These are phyloP conservation scores for Oscheius sp. DNA, from an alignment of 2,888 invertebrate genomes.

Conservation along the genomic window DNA sequence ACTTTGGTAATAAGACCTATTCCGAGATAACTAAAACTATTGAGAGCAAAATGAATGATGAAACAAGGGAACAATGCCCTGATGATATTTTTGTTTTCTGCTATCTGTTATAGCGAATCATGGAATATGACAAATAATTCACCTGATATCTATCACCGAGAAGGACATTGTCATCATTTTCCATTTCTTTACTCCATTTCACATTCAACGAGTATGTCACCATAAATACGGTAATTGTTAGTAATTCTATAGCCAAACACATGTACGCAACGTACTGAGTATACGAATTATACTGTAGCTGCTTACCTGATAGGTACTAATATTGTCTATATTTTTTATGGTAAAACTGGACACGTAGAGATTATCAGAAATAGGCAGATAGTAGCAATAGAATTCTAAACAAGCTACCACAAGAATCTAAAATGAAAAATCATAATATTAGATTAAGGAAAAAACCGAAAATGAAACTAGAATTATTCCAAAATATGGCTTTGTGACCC, in stretches of 20 bases:
- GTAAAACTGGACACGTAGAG: not conserved
- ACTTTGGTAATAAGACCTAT: not conserved
- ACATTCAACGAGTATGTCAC: not conserved
- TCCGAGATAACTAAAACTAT: conserved; percentile 4
- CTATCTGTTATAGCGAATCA: not conserved
- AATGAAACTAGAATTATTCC: not conserved
- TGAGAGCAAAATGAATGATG: not conserved
- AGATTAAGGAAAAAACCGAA: not conserved
- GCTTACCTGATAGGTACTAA: not conserved
- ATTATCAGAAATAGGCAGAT: not conserved
- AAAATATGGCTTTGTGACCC: conserved; percentile 1
- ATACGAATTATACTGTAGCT: not conserved
- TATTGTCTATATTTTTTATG: not conserved
- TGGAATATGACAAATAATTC: too few species aligned
- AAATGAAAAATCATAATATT: not conserved
- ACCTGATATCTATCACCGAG: conserved; percentile 12
- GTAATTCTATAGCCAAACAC: not conserved
- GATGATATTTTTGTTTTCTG: conserved; percentile 15
- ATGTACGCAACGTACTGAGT: not conserved
- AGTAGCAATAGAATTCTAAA: not conserved
- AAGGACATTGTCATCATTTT: not conserved
- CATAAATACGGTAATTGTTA: not conserved
- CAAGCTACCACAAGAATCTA: not conserved
- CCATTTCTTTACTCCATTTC: not conserved
- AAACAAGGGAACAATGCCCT: conserved; percentile 10